Base-by-base conservation (phyloP, 2,888 invertebrate genomes). In the Amphipyra tragopoginis region DNA sequence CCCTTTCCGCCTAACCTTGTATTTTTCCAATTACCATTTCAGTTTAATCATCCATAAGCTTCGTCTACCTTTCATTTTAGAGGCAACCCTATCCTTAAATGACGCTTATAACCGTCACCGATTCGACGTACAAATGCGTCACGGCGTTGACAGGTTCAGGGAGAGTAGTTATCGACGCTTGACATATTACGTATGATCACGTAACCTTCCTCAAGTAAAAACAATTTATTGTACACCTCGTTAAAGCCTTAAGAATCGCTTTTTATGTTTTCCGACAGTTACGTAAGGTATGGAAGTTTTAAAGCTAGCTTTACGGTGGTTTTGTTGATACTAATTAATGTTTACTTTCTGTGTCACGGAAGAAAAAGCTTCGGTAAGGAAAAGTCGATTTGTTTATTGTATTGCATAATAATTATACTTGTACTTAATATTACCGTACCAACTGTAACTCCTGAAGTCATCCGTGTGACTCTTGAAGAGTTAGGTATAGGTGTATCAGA, bases 261-360 rank as follows among this genome's bases (percentile, higher is more conserved):
- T 73, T 72, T 70, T 50, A 71, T 68, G 73, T 73, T 57, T 70
- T 68, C 69, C 74, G 70, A 57, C 63, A 36, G 0, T 64, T 33
- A 51, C 36, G 50, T 54, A 62, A 62, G 38, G 29, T 5, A 7
- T 5, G 11, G 7, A 11, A 26, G 33, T 11, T 15, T 29, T 29
- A 29, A n/a, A 39, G 13, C 43, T 47, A 44, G 13, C 26, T 56
- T 43, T 11, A 40, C 48, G 34, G 15, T n/a, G n/a, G 26, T 51
- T 52, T 39, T 40, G 33, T 55, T n/a, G 15, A 6, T 26, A 34
- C 34, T 43, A 10, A 49, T 34, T 33, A 11, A n/a, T 50, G 48
- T 60, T 49, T 44, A 26, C 10, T 55, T 42, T 51, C 50, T 36
- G 34, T 53, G 48, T 45, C 36, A 8, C 21, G 50, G 42, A 62